Conservation (phyloP, 2,113 vertebrate genomes). For the Neotoma lepida region DNA sequence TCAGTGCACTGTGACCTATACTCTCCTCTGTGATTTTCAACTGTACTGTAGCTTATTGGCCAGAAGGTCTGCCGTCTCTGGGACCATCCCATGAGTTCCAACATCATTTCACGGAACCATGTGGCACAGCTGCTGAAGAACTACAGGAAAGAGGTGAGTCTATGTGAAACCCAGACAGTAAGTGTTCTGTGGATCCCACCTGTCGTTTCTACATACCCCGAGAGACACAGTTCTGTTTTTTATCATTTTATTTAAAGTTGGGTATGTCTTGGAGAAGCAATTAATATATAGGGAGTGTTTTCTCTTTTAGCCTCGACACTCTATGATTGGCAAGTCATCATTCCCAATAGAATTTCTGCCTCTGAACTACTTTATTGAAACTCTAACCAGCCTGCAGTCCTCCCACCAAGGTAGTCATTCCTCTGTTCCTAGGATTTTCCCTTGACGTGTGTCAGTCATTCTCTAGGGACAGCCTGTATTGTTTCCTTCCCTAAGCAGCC, state of each 20-base stretch:
- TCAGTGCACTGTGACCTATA: not conserved
- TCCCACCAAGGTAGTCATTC: conserved; percentile 86
- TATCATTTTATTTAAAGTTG: not conserved
- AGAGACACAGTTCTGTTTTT: not conserved
- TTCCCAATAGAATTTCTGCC: conserved; percentile 92
- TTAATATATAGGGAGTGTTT: conserved; percentile 15
- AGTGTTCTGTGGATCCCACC: not conserved
- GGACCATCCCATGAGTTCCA: conserved; percentile 93
- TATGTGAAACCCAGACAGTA: not conserved
- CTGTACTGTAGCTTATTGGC: conserved; percentile 85
- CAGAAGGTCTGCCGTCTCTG: conserved; percentile 90
- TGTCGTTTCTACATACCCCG: not conserved
- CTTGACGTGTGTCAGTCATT: accelerated
- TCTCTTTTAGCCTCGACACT: conserved; percentile 85
- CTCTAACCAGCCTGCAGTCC: conserved; percentile 89
- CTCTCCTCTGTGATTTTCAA: not conserved
- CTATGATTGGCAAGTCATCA: conserved; percentile 81
- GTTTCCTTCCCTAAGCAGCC: not conserved
- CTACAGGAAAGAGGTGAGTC: conserved; percentile 87
- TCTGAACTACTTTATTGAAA: conserved; percentile 90
- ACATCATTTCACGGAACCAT: conserved; percentile 90
- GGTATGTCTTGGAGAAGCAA: not conserved
- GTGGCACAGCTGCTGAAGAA: conserved; percentile 88
- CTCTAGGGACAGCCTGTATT: not conserved
- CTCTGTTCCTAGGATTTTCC: not conserved